These are phyloP conservation scores for Rhopalosiphum padi DNA, from an alignment of 1,140 invertebrate species.

Conservation along the genomic window DNA sequence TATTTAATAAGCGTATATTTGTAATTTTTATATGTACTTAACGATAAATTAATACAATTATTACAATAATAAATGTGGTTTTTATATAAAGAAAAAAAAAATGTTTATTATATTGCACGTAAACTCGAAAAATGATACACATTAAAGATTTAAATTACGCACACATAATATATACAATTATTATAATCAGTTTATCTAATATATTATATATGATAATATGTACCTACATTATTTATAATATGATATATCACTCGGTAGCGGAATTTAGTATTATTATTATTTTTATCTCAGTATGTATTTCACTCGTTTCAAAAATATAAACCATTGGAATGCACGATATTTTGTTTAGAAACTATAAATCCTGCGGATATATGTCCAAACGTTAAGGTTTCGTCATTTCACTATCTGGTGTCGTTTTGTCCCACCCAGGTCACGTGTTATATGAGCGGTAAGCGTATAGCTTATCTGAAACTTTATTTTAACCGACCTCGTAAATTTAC, in stretches of 20 bases:
- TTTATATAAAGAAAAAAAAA: background rate
- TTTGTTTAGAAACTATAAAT: conserved; percentile 38
- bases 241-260: background rate
- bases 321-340: background rate
- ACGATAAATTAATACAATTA: background rate
- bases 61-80: background rate
- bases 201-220: background rate
- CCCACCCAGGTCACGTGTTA: background rate
- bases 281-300: background rate
- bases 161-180: background rate
- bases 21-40: background rate
- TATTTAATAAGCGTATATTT: background rate
- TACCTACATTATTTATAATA: background rate
- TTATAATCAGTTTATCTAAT: background rate
- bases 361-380: background rate
- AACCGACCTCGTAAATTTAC: conserved; percentile 8
- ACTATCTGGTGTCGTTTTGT: background rate
- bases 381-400: conserved; percentile 31
- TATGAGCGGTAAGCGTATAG: background rate
- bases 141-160: background rate
- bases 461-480: background rate
- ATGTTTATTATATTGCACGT: background rate
- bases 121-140: background rate
- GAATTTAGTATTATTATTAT: background rate
- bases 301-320: conserved; percentile 21